A percentile compares a stretch with the other conserved stretches of the same genome.
Evolutionary conservation across 2,113 vertebrate genomes (phyloP).

Genomic region (Mugil cephalus): DNA sequence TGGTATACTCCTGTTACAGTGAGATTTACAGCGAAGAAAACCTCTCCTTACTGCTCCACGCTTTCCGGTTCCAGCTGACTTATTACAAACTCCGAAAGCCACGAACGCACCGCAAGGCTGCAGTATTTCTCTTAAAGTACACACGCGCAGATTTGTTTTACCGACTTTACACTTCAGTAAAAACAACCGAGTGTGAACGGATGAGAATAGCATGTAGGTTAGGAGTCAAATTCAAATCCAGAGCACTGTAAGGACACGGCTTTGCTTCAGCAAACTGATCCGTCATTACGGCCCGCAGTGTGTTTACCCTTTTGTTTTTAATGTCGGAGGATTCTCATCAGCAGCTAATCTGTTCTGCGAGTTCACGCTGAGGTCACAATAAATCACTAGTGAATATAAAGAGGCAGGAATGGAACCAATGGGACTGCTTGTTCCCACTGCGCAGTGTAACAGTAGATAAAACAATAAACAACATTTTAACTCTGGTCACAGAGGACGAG

Average conservation of each 20-base stretch:
- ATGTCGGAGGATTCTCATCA: background rate
- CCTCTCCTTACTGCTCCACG: slow-evolving; percentile 12
- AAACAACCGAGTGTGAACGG: slow-evolving; percentile 8
- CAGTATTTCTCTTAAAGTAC: slow-evolving; percentile 14
- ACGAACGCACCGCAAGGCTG: background rate
- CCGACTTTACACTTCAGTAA: slow-evolving; percentile 20
- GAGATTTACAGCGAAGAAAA: slow-evolving; percentile 44
- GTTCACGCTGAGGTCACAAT: slow-evolving; percentile 2
- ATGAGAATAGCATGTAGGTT: background rate
- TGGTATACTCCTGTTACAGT: slow-evolving; percentile 22
- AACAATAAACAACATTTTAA: slow-evolving; percentile 27
- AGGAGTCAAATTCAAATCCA: slow-evolving; percentile 30
- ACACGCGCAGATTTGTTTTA: slow-evolving; percentile 15
- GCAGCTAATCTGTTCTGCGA: slow-evolving; percentile 15
- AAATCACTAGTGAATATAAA: slow-evolving; percentile 4
- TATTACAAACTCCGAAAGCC: slow-evolving; percentile 29
- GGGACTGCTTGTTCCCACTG: background rate
- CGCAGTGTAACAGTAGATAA: slow-evolving; percentile 12
- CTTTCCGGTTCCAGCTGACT: slow-evolving; percentile 27
- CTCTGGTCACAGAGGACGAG: slow-evolving; percentile 9
- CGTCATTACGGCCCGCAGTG: background rate
- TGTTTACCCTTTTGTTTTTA: background rate
- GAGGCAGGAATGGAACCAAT: slow-evolving; percentile 4
- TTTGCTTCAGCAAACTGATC: slow-evolving; percentile 2
- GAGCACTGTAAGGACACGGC: slow-evolving; percentile 3